Percentiles rank a stretch among this genome's conserved stretches.
These are phyloP conservation scores for Microhierax caerulescens DNA, from an alignment of 2,797 vertebrate genomes.

Conservation along the genomic window DNA sequence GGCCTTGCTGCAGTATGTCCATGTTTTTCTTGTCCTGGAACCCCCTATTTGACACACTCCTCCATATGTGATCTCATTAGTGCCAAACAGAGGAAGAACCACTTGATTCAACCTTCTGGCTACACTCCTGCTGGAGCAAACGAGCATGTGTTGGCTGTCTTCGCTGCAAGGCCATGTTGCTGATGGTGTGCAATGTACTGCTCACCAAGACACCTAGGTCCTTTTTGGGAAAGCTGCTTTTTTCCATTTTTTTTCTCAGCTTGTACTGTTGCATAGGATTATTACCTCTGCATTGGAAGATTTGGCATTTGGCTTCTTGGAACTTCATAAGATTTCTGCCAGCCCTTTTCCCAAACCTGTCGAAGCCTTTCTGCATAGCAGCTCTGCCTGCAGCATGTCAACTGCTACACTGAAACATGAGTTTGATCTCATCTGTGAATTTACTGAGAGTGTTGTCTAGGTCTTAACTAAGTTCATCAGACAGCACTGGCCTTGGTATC, in stretches of 20 bases:
- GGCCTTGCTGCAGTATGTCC: background rate
- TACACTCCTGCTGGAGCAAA: background rate
- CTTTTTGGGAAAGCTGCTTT: background rate
- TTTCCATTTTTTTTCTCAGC: background rate
- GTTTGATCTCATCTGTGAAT: background rate
- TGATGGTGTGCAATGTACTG: background rate
- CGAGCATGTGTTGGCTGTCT: background rate
- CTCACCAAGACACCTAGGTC: background rate
- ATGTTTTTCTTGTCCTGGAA: background rate
- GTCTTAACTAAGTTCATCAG: background rate
- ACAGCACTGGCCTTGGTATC: background rate
- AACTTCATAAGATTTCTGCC: background rate
- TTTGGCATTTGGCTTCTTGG: background rate
- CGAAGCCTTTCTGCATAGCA: background rate
- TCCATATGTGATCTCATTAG: background rate
- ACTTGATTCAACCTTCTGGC: background rate
- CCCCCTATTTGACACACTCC: background rate
- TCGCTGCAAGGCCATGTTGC: background rate
- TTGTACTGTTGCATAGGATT: background rate
- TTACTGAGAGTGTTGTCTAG: background rate
- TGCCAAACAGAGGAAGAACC: background rate
- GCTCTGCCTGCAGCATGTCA: background rate
- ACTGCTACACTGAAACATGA: background rate
- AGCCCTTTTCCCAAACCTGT: background rate
- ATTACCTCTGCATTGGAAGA: background rate